Percentiles rank a stretch among this genome's conserved stretches.
These are phyloP conservation scores for Chloroclysta siterata DNA, from an alignment of 2,888 invertebrate genomes.

Conservation along the genomic window DNA sequence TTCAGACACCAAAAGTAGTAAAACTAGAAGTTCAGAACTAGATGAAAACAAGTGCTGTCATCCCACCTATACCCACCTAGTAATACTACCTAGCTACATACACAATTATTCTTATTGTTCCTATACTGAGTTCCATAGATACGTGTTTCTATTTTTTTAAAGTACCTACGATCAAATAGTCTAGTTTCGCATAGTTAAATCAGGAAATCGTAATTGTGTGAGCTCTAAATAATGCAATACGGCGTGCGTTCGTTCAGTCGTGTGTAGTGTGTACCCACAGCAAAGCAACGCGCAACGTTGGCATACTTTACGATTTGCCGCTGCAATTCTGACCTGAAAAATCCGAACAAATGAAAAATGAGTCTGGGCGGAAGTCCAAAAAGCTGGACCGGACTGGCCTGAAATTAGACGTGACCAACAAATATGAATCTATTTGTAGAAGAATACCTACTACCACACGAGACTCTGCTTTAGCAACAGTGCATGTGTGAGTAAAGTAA, in stretches of 20 bases:
- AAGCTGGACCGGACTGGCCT: not conserved
- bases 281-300: conserved; percentile 6
- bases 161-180: not conserved
- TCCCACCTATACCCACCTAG: too few relatives aligned
- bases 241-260: conserved; percentile 2
- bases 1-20: conserved; percentile 23
- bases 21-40: conserved; percentile 21
- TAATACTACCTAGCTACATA: too few relatives aligned
- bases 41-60: conserved; percentile 17
- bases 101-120: too few relatives aligned
- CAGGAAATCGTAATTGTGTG: not conserved
- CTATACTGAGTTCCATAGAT: too few relatives aligned
- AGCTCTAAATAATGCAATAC: conserved; percentile 1
- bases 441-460: not conserved
- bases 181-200: not conserved
- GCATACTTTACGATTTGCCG: conserved; percentile 5
- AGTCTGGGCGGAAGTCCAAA: conserved; percentile 6
- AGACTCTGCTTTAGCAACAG: not conserved
- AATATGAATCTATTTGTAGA: not conserved
- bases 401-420: conserved; percentile 4
- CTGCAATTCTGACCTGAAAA: conserved; percentile 4
- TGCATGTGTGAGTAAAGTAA: not conserved
- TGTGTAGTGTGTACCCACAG: conserved; percentile 8
- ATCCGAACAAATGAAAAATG: conserved; percentile 6
- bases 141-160: not conserved